Evolutionary conservation across 2,113 vertebrate species (phyloP), one percentile per base, ranked within the genome.

Genomic region (Oryzias curvinotus): DNA sequence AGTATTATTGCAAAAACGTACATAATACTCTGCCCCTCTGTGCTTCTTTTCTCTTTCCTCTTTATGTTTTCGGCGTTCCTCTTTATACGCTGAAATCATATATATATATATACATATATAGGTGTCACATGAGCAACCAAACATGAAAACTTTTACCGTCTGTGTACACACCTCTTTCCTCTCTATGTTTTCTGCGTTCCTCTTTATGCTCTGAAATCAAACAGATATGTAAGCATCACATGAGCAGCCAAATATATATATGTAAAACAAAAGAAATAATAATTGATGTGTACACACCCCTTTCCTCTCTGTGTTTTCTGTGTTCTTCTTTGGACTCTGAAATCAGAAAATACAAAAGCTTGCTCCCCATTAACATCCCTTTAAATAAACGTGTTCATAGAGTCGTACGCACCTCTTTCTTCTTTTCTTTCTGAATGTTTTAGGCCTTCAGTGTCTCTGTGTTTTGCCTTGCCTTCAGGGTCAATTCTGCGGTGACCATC

Each of bases 31-130:
- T 77, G 62, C 81, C 17, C 88, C 87, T 63, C 66, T 87, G 62
- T 71, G 81, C 71, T 68, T 88, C 19, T 43, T 74, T 21, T 90
- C 91, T 69, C 59, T 68, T 19, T 89, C 89, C 47, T 88, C 91
- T 77, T 71, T 87, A 10, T 75, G 66, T 68, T 57, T 78, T 65
- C 66, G 66, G 4, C 65, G 71, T 23, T 88, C 82, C 25, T 85
- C 83, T 73, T 43, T 86, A 75, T 82, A 51, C 15, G 73, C 87
- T 91, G 59, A 74, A 80, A 79, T 42, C 7, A 68, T 36, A 66
- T 1, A 63, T 1, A 46, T 1, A 16, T n/a, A 68, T 36, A 66
- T 1, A 63, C 1, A 46, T 12, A 25, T 4, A 25, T 18, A 52
- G 12, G 14, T 13, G 13, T 1, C 7, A 25, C 45, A 7, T 4